Base-by-base conservation (phyloP, 2,888 invertebrate genomes). In the Anthophora plumipes region DNA sequence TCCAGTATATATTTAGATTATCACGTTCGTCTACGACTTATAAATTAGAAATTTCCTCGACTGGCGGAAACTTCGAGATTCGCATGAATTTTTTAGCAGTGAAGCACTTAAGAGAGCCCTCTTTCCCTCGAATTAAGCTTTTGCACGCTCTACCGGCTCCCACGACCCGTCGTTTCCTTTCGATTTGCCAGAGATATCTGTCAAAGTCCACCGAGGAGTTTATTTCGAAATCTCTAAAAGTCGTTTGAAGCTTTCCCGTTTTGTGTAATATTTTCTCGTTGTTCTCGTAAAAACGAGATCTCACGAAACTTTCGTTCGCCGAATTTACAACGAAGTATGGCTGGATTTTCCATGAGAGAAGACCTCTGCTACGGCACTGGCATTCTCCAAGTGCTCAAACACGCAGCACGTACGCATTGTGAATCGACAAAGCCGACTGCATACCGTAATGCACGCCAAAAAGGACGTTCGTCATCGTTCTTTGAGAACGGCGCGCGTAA, bases 401-500 rank as follows among this genome's bases (percentile, higher is more conserved):
- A 74, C 81, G 73, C 70, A 79, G 46, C 61, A 50, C 57, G 69
- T 17, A 79, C 79, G 80, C 75, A 80, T 54, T 72, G 68, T 76
- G 72, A 68, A 76, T 80, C 72, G 50, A 76, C 71, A 80, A 79
- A 79, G 43, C 55, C 25, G n/a, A 4, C 9, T 54, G 80, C 76
- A 69, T 63, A 63, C 64, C 63, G 71, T 60, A 72, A 80, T 72
- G 71, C 64, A 64, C 61, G 68, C 69, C 82, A 50, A 80, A 82
- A 82, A 76, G 74, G 72, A 76, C 66, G 72, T 57, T 52, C 76
- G 50, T 63, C 67, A 48, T 61, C 41, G 70, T 67, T 66, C 71
- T 79, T 77, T 73, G 77, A 80, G 61, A 52, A 41, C 31, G 54
- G 1, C 50, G 68, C 43, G 20, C 64, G 71, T 79, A 54, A 63